Base-by-base conservation (phyloP, 2,113 vertebrate species). In the Galeopterus variegatus region DNA sequence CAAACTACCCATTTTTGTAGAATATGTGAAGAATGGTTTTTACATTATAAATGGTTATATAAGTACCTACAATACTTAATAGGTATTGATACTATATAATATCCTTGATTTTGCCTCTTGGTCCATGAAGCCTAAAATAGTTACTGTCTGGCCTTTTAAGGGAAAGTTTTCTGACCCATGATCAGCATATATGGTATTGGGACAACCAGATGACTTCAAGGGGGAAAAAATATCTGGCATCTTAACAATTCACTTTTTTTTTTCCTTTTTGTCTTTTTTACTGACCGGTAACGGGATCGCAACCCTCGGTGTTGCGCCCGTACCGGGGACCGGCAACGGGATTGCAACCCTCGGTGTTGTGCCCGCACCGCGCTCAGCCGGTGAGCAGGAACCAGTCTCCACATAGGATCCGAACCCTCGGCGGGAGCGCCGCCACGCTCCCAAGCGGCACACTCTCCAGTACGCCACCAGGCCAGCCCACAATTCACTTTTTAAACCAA, bases 61-160 rank as follows among this genome's bases (percentile, higher is more conserved):
- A 82, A 82, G 82, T 87, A 70, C n/a, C 69, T 76, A 88, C 23
- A 23, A 79, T 54, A 56, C 18, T 23, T 54, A 56, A 79, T 54
- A 79, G 76, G 50, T n/a, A 54, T n/a, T 54, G 76, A n/a, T 56
- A 54, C 54, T 54, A 79, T 54, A 65, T 23, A 94, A 54, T 67
- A 90, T 50, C 11, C 21, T 36, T 95, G 58, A 92, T 58, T 95
- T 95, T 85, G 18, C 4, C 76, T 80, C 82, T 73, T 62, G 76
- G 52, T n/a, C 45, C 1, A 77, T 36, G 96, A 85, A 95, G 28
- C 19, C 28, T 89, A 48, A 82, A 94, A 62, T 76, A 79, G 77
- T 92, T 81, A 93, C 72, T 60, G 54, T 52, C 50, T 96, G 56
- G 64, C 50, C 50, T 26, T 18, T 87, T 75, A 94, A 26, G 11